These are phyloP conservation scores for Hypotaenidia philippensis DNA, from an alignment of 2,797 vertebrate species.

Conservation along the genomic window DNA sequence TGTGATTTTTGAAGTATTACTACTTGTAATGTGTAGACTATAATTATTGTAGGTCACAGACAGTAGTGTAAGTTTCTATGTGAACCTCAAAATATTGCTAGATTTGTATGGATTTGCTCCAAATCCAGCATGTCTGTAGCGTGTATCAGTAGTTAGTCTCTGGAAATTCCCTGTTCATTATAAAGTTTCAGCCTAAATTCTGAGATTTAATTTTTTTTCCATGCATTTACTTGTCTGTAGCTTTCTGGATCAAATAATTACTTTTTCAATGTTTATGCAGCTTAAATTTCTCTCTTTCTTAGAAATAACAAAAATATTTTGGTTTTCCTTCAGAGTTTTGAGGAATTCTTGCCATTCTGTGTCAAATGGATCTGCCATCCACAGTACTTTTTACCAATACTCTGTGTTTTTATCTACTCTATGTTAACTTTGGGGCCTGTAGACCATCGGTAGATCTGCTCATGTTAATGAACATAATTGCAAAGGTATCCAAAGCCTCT, in stretches of 20 bases:
- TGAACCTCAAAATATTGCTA: not conserved
- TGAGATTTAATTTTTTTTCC: not conserved
- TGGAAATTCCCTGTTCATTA: not conserved
- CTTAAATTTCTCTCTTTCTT: constrained; percentile 10
- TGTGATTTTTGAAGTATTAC: constrained; percentile 59
- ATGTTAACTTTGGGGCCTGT: not conserved
- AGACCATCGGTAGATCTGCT: not conserved
- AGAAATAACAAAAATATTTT: not conserved
- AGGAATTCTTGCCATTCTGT: not conserved
- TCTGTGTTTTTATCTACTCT: not conserved
- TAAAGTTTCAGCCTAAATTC: not conserved
- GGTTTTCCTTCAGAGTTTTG: not conserved
- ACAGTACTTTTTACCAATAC: not conserved
- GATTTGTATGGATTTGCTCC: not conserved
- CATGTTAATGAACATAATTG: not conserved
- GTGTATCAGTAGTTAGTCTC: not conserved
- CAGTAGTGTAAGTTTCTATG: not conserved
- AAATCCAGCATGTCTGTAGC: not conserved
- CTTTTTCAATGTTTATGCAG: not conserved
- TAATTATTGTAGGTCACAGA: not conserved
- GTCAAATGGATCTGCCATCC: not conserved
- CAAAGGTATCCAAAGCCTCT: not conserved
- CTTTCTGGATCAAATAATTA: not conserved
- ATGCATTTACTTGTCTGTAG: not conserved
- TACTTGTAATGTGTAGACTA: constrained; percentile 11